Evolutionary conservation across 2,113 vertebrate genomes (phyloP), one percentile per base, ranked within the genome.

Genomic region (Pipa parva): DNA sequence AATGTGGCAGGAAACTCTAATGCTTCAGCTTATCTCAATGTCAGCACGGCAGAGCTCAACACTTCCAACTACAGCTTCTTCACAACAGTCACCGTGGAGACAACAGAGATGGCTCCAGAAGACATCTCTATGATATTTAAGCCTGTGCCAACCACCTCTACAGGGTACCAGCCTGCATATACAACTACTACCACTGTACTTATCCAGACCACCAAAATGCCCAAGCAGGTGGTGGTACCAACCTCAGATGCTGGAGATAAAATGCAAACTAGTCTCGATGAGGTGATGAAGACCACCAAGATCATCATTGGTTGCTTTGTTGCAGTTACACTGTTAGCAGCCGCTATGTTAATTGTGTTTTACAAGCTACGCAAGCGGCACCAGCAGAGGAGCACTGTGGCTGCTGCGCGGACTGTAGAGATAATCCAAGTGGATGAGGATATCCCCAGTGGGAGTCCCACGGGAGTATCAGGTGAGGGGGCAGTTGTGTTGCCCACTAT

Each of bases 241-340:
- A 92, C 90, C 2, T 81, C 88, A 67, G 91, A 85, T 62, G 46
- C 87, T 64, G 88, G 85, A 9, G 90, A 88, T 76, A 87, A 85
- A 75, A 86, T 81, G 75, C 89, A 92, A 45, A 89, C 95, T 80
- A 98, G 94, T 81, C 79, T 99, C 79, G 96, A 99, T 37, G 95
- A 99, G 84, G 91, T 96, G 77, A 97, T 99, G 95, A 95, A 92
- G 88, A 99, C 96, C 85, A 99, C 96, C 72, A 99, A 99, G 83
- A 99, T 99, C 84, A 98, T 99, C 85, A 99, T 99, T 69, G 95
- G 95, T 67, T 98, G 96, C 82, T 99, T 99, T 65, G 96, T 99
- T 80, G 94, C 96, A 0, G 94, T 97, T 71, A 98, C 96, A 10
- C 86, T 98, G 72, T 77, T 99, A 29, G 95, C 95, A 49, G 96